Percentiles rank a stretch among this genome's conserved stretches.
Evolutionary conservation across 2,113 vertebrate genomes (phyloP).

Genomic region (Daboia siamensis): DNA sequence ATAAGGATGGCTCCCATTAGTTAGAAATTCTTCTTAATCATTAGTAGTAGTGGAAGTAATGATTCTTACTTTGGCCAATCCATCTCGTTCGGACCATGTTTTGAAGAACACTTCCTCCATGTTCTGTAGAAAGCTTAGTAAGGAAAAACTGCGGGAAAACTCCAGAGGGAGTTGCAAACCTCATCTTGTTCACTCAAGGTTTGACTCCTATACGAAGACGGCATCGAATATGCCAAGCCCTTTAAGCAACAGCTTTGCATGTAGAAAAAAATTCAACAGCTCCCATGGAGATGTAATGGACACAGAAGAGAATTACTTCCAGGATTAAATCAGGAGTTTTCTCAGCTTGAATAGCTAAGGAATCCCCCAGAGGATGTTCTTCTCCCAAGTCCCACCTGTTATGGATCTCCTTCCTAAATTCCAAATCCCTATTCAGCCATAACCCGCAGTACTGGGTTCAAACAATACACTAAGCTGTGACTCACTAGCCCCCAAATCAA

Average conservation of each 20-base stretch:
- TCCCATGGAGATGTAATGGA: background rate
- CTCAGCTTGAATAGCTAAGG: background rate
- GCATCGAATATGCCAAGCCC: background rate
- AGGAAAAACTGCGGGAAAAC: background rate
- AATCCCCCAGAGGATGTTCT: background rate
- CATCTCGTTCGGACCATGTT: background rate
- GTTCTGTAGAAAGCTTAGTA: background rate
- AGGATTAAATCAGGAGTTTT: background rate
- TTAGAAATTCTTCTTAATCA: background rate
- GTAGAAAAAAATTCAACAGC: background rate
- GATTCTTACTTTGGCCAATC: background rate
- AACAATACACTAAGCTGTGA: background rate
- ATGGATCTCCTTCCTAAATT: background rate
- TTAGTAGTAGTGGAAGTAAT: background rate
- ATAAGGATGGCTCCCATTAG: background rate
- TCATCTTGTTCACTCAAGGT: background rate
- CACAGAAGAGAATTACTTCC: background rate
- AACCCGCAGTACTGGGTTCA: background rate
- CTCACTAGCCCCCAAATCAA: background rate
- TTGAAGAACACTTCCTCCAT: background rate
- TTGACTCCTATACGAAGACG: background rate
- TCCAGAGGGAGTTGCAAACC: background rate
- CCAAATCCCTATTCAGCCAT: background rate
- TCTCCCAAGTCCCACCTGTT: background rate
- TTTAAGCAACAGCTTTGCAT: background rate